Evolutionary conservation across 2,797 vertebrate genomes (phyloP), one percentile per base, ranked within the genome.

Genomic region (Cryptoblepharus egeriae): DNA sequence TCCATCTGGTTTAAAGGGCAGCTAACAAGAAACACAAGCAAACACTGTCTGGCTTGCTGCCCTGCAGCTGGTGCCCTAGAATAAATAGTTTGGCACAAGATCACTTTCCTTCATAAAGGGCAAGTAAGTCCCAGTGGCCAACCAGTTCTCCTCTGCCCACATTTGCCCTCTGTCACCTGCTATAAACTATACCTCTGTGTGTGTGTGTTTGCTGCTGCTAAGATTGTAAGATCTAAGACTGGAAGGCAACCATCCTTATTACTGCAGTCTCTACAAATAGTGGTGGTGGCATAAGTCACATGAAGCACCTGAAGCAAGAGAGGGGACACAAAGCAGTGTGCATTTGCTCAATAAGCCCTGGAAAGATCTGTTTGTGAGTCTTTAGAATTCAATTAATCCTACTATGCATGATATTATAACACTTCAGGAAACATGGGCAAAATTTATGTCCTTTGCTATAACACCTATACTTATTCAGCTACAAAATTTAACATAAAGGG

Each of bases 1-100:
- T 82, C 80, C 82, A 73, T 78, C 86, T 79, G 75, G 52, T 61
- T 30, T 79, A 90, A 70, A 79, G 84, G 63, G 64, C 80, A 85
- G 70, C 58, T 45, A 84, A 55, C 57, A 69, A 83, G 77, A 58
- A 77, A 74, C 39, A 64, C 79, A 75, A 78, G 70, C 82, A 70
- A 90, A 74, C 15, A 69, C 6, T 68, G 39, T 15, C 58, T 35
- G 83, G 83, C 68, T 30, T 77, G 45, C 73, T 61, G 79, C 6
- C n/a, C 37, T 58, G 22, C 60, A 87, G 75, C 77, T 78, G 60
- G 68, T 63, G 75, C 60, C 60, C 55, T 49, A 55, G 32, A 65
- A 63, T 65, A 79, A 65, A 63, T 65, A 79, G 24, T 26, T 20
- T 75, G 70, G 78, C 58, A 52, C 4, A 35, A 74, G 16, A 37